These are phyloP conservation scores for Prochilodus magdalenae DNA, from an alignment of 2,113 vertebrate genomes.

Conservation along the genomic window DNA sequence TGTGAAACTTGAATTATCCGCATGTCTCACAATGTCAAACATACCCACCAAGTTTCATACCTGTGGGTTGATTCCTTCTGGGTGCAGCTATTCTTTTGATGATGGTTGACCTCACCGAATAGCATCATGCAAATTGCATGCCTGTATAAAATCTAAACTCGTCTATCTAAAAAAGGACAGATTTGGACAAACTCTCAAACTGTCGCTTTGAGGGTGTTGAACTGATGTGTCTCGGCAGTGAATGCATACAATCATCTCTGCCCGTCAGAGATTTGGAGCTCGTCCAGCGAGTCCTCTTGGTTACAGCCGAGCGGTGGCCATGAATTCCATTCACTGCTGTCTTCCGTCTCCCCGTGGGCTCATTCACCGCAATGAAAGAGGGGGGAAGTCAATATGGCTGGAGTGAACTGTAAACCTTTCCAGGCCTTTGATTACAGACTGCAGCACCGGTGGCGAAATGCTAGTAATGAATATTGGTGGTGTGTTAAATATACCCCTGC, in stretches of 20 bases:
- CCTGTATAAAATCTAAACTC: no score
- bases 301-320: not conserved
- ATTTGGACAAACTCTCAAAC: no score
- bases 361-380: not conserved
- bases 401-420: not conserved
- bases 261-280: not conserved
- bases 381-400: not conserved
- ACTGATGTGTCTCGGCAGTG: not conserved
- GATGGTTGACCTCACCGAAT: no score
- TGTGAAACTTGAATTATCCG: no score
- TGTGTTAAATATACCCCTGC: not conserved
- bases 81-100: no score
- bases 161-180: not conserved
- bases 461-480: not conserved
- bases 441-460: not conserved
- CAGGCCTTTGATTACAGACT: not conserved
- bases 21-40: no score
- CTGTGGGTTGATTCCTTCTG: no score
- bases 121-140: no score
- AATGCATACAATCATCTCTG: not conserved
- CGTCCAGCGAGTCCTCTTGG: not conserved
- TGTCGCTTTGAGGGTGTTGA: not conserved
- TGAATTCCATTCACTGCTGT: not conserved
- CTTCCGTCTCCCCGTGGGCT: slow-evolving; percentile 21
- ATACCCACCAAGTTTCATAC: no score